Base-by-base conservation (phyloP, 2,888 invertebrate species). In the Phanerotoma sp. region DNA sequence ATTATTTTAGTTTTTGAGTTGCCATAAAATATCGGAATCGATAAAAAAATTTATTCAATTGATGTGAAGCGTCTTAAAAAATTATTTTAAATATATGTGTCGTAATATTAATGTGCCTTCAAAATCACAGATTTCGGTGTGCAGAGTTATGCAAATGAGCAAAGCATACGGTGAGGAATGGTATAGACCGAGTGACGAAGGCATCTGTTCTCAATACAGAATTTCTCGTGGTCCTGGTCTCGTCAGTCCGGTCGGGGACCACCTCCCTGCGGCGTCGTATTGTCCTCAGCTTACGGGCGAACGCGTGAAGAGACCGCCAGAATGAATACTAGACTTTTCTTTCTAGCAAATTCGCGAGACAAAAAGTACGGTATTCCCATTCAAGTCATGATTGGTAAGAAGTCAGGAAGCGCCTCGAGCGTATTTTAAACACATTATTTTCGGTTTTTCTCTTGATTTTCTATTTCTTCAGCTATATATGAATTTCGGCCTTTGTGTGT, bases 181-280 rank as follows among this genome's bases (percentile, higher is more conserved):
- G 21, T 16, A 18, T 13, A 22, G 37, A 47, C 25, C 15, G 15
- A 35, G 37, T 47, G 47, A n/a, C 18, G 22, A 7, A 28, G 46
- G 49, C 40, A 30, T 49, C 49, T 20, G 40, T 49, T 18, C 47
- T 47, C 22, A 37, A 38, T 38, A 22, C 21, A 35, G 18, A 37
- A 22, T n/a, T 10, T 40, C 22, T 46, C 52, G 40, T 40, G 50
- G 16, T 55, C 40, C 50, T 50, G 54, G 64, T 60, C 61, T 65
- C 66, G 65, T 69, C 68, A 64, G 64, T 66, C 61, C 63, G 62
- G 64, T 66, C 64, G 62, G 57, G 60, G 65, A 62, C 65, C 64
- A 69, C 65, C 65, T 65, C 64, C 65, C 54, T 45, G 54, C 30
- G 41, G 54, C 40, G 50, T 32, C 40, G 38, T 32, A 32, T 41